phyloP scores from a whole-genome alignment of 2,113 vertebrate genomes.

The Eptesicus fuscus region DNA sequence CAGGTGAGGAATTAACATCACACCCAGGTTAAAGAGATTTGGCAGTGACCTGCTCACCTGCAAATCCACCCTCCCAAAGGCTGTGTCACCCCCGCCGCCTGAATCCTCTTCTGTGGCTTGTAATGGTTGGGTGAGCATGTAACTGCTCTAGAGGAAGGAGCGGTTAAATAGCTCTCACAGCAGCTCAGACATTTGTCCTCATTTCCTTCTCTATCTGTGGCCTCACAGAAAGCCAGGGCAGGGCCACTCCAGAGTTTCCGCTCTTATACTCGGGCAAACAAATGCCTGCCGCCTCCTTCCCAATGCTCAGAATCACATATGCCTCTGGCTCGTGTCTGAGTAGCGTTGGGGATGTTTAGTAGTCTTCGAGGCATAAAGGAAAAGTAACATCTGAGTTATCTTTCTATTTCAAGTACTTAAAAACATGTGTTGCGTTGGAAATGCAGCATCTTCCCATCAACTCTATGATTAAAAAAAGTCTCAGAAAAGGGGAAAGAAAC shows the following conservation, averaged over 20 bases:
- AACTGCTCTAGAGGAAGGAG: neutral
- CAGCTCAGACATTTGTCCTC: neutral
- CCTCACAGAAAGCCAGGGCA: neutral
- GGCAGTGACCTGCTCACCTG: constrained; percentile 73
- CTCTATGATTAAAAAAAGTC: neutral
- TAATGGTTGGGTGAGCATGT: constrained; percentile 62
- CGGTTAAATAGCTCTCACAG: neutral
- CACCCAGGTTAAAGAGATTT: constrained; percentile 77
- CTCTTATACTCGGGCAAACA: constrained; percentile 39
- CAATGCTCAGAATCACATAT: neutral
- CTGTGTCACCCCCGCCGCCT: neutral
- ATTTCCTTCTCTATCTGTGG: constrained; percentile 11
- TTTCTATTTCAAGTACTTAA: constrained; percentile 19
- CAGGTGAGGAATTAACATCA: constrained; percentile 76
- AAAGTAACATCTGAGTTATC: neutral
- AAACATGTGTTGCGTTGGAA: constrained; percentile 3
- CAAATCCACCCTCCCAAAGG: constrained; percentile 59
- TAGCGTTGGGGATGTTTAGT: neutral
- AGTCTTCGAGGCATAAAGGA: neutral
- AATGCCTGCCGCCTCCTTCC: neutral
- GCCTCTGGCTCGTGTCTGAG: neutral
- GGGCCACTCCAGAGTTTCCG: neutral
- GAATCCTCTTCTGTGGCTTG: neutral
- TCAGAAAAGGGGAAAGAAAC: neutral
- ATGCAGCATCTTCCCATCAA: neutral